Base-by-base conservation (phyloP, 2,888 invertebrate species). In the Diaphora mendica region DNA sequence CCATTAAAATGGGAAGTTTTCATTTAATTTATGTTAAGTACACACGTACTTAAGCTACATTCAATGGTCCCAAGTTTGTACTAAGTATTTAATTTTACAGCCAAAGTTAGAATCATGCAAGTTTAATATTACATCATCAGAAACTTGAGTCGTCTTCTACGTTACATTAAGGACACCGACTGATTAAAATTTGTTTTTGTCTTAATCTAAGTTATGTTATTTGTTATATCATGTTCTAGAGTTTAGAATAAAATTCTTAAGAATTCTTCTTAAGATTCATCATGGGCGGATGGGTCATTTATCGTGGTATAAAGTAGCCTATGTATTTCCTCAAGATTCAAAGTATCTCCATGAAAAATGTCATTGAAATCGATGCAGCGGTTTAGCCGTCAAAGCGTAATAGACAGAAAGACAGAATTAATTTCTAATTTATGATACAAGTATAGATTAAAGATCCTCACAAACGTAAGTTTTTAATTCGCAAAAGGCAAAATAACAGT, bases 81-180 rank as follows among this genome's bases (percentile, higher is more conserved):
- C 80, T 79, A 51, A 74, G 70, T 71, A 78, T 74, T 76, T 76
- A 73, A 78, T 81, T 82, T 82, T 82, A 81, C 72, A 39, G 65
- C 71, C 55, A 48, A 48, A 65, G 51, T 65, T 65, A 30, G 39
- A 62, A 30, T 23, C 71, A 64, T 64, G 23, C 72, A 82, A 82
- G 68, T 80, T 81, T 78, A 76, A 76, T 80, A 82, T 81, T 76
- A 81, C 73, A 78, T 82, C 68, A 64, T 35, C 3, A 13, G 70
- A 51, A 70, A 70, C 70, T 70, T 59, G 23, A 39, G 39, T 35
- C 55, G 55, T 30, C 62, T 30, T 69, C 35, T 39, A 33, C n/a
- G 70, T 30, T 44, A 17, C 26, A 42, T 30, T 30, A 35, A n/a
- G 11, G 3, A 48, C 13, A 42, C 20, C 20, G 70, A 48, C 23